phyloP scores from a whole-genome alignment of 2,888 invertebrate genomes.

The Meloe dianella region DNA sequence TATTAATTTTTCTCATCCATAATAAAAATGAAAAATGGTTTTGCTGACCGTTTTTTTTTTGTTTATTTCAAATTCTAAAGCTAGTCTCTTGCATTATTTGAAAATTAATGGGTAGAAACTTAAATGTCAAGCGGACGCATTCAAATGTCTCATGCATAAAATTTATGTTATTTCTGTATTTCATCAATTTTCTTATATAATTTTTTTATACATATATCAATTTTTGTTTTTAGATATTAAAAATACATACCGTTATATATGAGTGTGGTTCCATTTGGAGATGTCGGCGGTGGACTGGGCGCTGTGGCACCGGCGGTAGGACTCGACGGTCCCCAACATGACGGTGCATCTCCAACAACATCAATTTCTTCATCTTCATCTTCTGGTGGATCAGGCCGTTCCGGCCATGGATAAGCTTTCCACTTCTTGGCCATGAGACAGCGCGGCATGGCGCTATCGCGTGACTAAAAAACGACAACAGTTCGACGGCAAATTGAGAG shows the following conservation, averaged over 20 bases:
- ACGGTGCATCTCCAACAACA: constrained; percentile 75
- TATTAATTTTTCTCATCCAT: neutral
- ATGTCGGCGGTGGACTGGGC: constrained; percentile 74
- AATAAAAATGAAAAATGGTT: constrained; percentile 5
- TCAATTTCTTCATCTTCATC: constrained; percentile 84
- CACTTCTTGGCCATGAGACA: constrained; percentile 96
- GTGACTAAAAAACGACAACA: constrained; percentile 28
- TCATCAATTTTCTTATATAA: neutral
- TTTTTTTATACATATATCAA: neutral
- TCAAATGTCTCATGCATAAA: constrained; percentile 10
- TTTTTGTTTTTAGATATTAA: constrained; percentile 1
- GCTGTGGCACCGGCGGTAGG: constrained; percentile 79
- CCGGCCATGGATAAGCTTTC: constrained; percentile 85
- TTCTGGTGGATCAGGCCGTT: constrained; percentile 62
- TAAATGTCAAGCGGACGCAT: neutral
- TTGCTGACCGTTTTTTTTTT: neutral
- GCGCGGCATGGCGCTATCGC: constrained; percentile 82
- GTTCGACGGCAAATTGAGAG: constrained; percentile 16
- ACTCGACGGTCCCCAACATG: constrained; percentile 74
- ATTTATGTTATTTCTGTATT: constrained; percentile 2
- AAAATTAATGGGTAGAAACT: neutral
- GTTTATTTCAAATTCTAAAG: neutral
- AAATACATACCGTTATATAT: constrained; percentile 77
- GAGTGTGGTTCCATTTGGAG: constrained; percentile 73
- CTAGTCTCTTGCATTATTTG: neutral